Evolutionary conservation across 2,113 vertebrate genomes (phyloP).

Genomic region (Rhinoderma darwinii): DNA sequence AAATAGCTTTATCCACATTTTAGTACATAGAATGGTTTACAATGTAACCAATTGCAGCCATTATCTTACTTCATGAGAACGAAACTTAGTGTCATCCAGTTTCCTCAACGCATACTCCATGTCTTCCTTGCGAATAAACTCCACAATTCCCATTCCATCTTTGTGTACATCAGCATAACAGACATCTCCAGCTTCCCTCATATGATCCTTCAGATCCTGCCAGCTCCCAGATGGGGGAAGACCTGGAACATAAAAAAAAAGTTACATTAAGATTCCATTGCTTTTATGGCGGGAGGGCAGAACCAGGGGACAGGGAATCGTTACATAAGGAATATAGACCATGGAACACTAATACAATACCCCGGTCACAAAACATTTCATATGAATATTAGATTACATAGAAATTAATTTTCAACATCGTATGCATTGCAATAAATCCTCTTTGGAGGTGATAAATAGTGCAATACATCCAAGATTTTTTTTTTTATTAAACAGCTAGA

Average conservation of each 20-base stretch:
- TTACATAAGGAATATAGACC: too few species aligned
- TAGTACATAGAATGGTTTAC: neutral
- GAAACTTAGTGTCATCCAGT: constrained; percentile 84
- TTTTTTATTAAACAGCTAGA: too few species aligned
- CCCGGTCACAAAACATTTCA: too few species aligned
- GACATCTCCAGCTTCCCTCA: constrained; percentile 84
- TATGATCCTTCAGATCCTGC: constrained; percentile 90
- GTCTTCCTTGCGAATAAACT: constrained; percentile 86
- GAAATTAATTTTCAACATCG: too few species aligned
- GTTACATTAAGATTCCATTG: neutral
- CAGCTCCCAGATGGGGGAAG: constrained; percentile 86
- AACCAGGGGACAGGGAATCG: too few species aligned
- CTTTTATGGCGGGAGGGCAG: too few species aligned
- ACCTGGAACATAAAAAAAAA: constrained; percentile 66
- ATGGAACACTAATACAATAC: too few species aligned
- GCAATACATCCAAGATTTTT: too few species aligned
- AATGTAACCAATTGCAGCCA: neutral
- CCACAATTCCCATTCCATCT: constrained; percentile 83
- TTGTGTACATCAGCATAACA: constrained; percentile 85
- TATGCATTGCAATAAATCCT: too few species aligned
- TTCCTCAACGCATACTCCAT: constrained; percentile 84
- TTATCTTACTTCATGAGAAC: constrained; percentile 79
- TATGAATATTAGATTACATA: too few species aligned
- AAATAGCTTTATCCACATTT: constrained; percentile 30
- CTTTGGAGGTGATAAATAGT: too few species aligned